Conservation (phyloP, 2,797 vertebrate species). For the Falco naumanni region DNA sequence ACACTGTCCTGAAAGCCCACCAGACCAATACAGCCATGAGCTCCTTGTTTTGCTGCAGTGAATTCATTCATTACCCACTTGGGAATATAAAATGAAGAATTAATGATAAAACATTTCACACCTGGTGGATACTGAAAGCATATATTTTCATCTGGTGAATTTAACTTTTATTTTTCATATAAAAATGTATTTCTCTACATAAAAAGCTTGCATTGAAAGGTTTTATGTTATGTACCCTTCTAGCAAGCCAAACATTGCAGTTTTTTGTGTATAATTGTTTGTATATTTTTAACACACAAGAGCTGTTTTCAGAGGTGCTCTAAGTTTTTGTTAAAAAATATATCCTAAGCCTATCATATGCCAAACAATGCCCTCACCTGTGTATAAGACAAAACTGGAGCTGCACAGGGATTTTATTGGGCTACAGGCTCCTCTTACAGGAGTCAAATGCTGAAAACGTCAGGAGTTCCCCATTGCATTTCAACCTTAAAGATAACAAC, state of each 20-base stretch:
- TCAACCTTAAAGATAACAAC: conserved; percentile 46
- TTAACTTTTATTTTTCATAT: background rate
- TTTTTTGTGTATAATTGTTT: background rate
- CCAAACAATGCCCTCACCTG: conserved; percentile 28
- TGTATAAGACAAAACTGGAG: conserved; percentile 48
- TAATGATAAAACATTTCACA: background rate
- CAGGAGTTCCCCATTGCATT: conserved; percentile 5
- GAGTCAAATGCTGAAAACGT: conserved; percentile 59
- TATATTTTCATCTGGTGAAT: background rate
- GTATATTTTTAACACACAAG: background rate
- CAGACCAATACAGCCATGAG: background rate
- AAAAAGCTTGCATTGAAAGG: background rate
- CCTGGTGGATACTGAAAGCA: background rate
- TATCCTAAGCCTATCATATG: conserved; percentile 3
- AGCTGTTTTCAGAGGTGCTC: background rate
- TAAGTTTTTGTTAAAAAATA: background rate
- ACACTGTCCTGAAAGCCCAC: background rate
- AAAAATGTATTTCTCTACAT: no score
- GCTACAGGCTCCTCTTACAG: conserved; percentile 19
- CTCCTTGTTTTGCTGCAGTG: background rate
- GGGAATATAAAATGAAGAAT: background rate
- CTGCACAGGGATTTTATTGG: conserved; percentile 48
- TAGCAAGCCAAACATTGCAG: background rate
- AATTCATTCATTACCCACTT: background rate
- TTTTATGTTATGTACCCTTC: background rate